phyloP scores from a whole-genome alignment of 2,113 vertebrate genomes.

The Larimichthys crocea region DNA sequence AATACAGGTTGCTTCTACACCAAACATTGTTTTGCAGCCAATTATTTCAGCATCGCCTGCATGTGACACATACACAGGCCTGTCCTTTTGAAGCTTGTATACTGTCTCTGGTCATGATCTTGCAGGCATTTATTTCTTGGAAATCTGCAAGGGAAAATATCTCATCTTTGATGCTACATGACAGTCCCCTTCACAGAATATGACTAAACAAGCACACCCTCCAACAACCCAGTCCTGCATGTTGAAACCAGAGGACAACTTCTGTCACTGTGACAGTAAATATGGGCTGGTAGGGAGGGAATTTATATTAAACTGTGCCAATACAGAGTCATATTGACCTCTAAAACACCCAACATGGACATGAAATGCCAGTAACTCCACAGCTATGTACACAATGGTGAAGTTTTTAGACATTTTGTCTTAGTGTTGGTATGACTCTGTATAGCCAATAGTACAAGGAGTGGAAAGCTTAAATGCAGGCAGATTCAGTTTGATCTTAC shows the following conservation, averaged over 20 bases:
- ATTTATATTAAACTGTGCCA: conserved; percentile 28
- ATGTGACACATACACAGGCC: conserved; percentile 54
- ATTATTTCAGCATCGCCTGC: conserved; percentile 58
- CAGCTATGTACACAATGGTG: not conserved
- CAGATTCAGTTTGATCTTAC: not conserved
- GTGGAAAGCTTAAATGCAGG: not conserved
- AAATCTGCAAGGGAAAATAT: conserved; percentile 71
- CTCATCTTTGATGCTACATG: conserved; percentile 71
- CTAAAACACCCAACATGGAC: conserved; percentile 8
- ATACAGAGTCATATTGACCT: conserved; percentile 17
- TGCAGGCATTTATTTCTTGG: conserved; percentile 72
- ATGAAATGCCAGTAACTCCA: conserved; percentile 2
- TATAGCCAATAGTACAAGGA: not conserved
- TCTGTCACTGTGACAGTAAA: conserved; percentile 65
- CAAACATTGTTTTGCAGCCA: conserved; percentile 63
- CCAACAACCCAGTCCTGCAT: conserved; percentile 27
- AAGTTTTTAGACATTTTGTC: conserved; percentile 5
- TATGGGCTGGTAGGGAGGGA: conserved; percentile 19
- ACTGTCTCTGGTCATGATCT: conserved; percentile 69
- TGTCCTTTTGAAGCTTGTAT: conserved; percentile 73
- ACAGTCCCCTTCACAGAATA: conserved; percentile 69
- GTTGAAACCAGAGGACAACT: conserved; percentile 61
- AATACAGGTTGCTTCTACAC: conserved; percentile 37
- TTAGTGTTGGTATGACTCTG: not conserved
- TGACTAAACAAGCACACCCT: conserved; percentile 65